Percentiles rank a stretch among this genome's conserved stretches.
These are phyloP conservation scores for Volucella bombylans DNA, from an alignment of 2,888 invertebrate genomes.

Conservation along the genomic window DNA sequence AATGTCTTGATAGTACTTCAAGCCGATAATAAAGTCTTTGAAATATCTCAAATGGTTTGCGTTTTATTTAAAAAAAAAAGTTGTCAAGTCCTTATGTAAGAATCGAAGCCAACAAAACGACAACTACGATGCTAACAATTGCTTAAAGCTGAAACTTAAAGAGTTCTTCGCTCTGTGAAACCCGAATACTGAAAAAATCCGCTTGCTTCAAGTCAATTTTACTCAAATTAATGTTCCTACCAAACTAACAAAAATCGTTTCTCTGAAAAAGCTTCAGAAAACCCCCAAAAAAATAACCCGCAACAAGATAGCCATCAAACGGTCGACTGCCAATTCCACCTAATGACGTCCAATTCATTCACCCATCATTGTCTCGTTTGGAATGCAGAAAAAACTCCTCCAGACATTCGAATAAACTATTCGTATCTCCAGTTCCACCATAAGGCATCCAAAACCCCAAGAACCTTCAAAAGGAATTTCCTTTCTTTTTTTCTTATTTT, in stretches of 20 bases:
- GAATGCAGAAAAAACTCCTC: slow-evolving; percentile 3
- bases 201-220: too few relatives aligned
- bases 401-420: slow-evolving; percentile 45
- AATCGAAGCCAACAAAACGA: too few relatives aligned
- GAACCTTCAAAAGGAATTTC: slow-evolving; percentile 26
- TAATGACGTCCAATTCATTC: slow-evolving; percentile 62
- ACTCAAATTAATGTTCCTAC: background rate
- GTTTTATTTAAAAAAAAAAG: too few relatives aligned
- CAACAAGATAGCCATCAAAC: slow-evolving; percentile 51
- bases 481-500: background rate
- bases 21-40: too few relatives aligned
- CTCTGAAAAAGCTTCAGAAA: slow-evolving; percentile 27
- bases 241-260: background rate
- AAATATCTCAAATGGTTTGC: too few relatives aligned
- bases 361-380: slow-evolving; percentile 6
- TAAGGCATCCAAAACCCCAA: slow-evolving; percentile 28
- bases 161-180: background rate
- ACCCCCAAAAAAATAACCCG: slow-evolving; percentile 25
- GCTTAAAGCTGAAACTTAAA: background rate
- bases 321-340: slow-evolving; percentile 38
- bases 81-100: too few relatives aligned
- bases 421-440: background rate
- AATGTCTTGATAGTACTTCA: too few relatives aligned
- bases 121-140: too few relatives aligned
- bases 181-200: too few relatives aligned